Conservation (phyloP, 1,140 invertebrate species). For the Drosophila punjabiensis region DNA sequence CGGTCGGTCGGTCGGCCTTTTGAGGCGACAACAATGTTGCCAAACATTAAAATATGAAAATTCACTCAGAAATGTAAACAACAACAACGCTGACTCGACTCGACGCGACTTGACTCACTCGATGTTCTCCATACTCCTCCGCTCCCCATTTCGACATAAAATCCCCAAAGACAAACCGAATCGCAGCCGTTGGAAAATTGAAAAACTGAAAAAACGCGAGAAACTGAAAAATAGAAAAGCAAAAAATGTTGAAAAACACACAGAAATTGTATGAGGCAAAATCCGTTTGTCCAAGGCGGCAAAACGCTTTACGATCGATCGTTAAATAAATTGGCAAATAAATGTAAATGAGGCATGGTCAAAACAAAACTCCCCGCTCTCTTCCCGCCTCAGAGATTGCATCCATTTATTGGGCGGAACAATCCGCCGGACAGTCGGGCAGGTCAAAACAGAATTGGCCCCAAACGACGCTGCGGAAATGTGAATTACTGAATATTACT, state of each 20-base stretch:
- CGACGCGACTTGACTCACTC: conserved; percentile 12
- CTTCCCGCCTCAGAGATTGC: background rate
- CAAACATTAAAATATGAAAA: conserved; percentile 83
- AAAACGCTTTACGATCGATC: conserved; percentile 79
- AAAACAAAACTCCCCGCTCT: conserved; percentile 53
- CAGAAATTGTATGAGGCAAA: background rate
- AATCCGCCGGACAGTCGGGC: conserved; percentile 45
- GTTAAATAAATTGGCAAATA: conserved; percentile 83
- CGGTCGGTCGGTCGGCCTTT: conserved; percentile 56
- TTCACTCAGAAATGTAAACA: conserved; percentile 83
- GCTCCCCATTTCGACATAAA: conserved; percentile 49
- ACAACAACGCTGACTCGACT: conserved; percentile 38
- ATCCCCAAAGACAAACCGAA: conserved; percentile 34
- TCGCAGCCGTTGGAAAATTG: conserved; percentile 20
- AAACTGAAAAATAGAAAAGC: conserved; percentile 22
- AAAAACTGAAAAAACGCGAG: conserved; percentile 16
- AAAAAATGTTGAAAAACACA: conserved; percentile 4
- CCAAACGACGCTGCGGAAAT: conserved; percentile 31
- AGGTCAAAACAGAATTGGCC: conserved; percentile 25
- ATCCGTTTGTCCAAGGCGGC: conserved; percentile 46
- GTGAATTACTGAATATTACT: conserved; percentile 38
- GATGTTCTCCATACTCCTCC: conserved; percentile 10
- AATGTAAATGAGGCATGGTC: conserved; percentile 81
- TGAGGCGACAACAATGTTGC: conserved; percentile 80
- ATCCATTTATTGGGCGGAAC: conserved; percentile 30